phyloP scores from a whole-genome alignment of 2,888 invertebrate species.

The Rhagophthalmus giganteus region DNA sequence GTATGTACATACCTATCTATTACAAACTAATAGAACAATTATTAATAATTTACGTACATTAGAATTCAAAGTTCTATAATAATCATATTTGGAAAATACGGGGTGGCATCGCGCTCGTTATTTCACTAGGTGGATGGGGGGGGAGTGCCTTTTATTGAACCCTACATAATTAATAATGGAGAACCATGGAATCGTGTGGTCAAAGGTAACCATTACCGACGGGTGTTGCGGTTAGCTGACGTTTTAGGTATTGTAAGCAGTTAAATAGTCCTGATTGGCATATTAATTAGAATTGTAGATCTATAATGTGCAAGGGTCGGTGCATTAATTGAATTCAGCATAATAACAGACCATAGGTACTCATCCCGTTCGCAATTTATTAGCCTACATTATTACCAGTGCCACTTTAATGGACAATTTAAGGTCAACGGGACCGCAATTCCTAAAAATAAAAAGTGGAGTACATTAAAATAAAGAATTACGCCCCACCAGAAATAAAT shows the following conservation, averaged over 20 bases:
- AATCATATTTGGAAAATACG: not conserved
- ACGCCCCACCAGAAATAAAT: conserved; percentile 8
- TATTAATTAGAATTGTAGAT: conserved; percentile 21
- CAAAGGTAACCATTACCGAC: conserved; percentile 20
- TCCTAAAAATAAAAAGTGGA: too few relatives aligned
- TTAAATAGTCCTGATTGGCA: conserved; percentile 28
- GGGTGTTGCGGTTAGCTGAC: conserved; percentile 24
- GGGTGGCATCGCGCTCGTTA: conserved; percentile 3
- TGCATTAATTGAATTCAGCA: conserved; percentile 16
- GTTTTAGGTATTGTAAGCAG: conserved; percentile 26
- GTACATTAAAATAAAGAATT: too few relatives aligned
- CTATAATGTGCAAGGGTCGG: conserved; percentile 9
- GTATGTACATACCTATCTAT: too few relatives aligned
- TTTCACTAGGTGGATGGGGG: conserved; percentile 9
- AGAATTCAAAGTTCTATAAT: not conserved
- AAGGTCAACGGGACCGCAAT: too few relatives aligned
- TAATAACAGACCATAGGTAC: conserved; percentile 1
- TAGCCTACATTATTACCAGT: not conserved
- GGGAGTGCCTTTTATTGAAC: conserved; percentile 15
- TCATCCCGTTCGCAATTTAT: not conserved
- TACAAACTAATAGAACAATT: too few relatives aligned
- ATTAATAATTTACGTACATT: too few relatives aligned
- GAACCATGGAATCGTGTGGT: conserved; percentile 14
- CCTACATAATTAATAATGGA: conserved; percentile 21
- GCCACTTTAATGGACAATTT: not conserved